A percentile compares a stretch with the other conserved stretches of the same genome.
phyloP scores from a whole-genome alignment of 1,140 invertebrate species.

The Olivierus martensii region DNA sequence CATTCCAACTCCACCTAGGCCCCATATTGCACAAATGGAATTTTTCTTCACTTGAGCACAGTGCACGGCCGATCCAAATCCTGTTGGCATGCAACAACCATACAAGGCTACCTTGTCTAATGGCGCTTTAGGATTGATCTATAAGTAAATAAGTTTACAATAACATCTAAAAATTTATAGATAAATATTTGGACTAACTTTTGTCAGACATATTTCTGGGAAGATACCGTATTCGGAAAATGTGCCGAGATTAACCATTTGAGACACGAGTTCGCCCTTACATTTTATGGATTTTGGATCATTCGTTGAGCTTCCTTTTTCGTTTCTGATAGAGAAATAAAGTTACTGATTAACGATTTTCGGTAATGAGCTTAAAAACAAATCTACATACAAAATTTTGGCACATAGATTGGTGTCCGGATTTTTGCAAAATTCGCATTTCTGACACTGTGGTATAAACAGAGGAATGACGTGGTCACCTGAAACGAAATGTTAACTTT shows the following conservation, averaged over 20 bases:
- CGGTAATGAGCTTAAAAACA: too few species aligned
- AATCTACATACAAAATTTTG: too few species aligned
- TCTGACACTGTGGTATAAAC: background rate
- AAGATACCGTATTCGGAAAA: conserved; percentile 96
- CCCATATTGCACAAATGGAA: conserved; percentile 81
- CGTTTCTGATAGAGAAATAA: too few species aligned
- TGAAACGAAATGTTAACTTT: background rate
- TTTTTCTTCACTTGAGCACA: conserved; percentile 68
- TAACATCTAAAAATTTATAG: too few species aligned
- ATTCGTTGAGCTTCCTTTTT: too few species aligned
- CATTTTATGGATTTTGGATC: too few species aligned
- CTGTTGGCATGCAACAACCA: conserved; percentile 86
- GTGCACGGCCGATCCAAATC: conserved; percentile 84
- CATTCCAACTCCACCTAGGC: conserved; percentile 86
- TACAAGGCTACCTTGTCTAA: conserved; percentile 82
- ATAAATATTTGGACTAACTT: too few species aligned
- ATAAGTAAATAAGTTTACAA: conserved; percentile 27
- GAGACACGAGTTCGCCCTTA: too few species aligned
- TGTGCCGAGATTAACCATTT: conserved; percentile 46
- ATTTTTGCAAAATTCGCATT: background rate
- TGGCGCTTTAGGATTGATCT: conserved; percentile 47
- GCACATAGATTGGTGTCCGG: background rate
- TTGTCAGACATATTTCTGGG: conserved; percentile 50
- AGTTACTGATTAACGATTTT: too few species aligned
- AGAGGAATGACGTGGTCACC: background rate